Base-by-base conservation (phyloP, 2,888 invertebrate species). In the Melanostoma scalare region DNA sequence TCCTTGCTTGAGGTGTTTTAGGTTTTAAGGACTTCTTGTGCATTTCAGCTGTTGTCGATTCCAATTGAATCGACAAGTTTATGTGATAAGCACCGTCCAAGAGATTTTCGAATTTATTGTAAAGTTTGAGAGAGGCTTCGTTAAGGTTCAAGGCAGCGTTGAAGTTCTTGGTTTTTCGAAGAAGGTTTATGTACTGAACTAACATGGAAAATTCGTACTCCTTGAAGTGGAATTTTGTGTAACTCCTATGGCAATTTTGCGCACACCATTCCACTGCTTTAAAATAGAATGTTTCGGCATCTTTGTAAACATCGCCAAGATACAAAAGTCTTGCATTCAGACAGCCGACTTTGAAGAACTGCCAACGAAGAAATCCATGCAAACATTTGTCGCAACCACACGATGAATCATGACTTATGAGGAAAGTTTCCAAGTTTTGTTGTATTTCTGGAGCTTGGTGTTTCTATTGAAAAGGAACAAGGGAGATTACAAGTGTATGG, bases 301-400 rank as follows among this genome's bases (percentile, higher is more conserved):
- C 87, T 0, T 85, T 87, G 53, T 87, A 86, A 8, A 89, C 86
- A 2, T 88, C 86, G 31, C 87, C 87, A 1, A 91, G 86, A 6
- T 88, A 90, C 52, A 87, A 72, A 1, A 89, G 86, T 3, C 90
- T 88, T 0, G 90, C 90, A 85, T 88, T 87, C 0, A 90, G 85
- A 36, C 89, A 89, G 6, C 90, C 90, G 6, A 89, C 85, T 35
- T 87, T 77, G 3, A 90, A 89, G 10, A 86, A 87, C 9, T 87
- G 85, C 87, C 89, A 88, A 69, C 87, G 86, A 35, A 90, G 75
- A 8, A 80, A 74, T 42, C 63, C 38, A 60, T 82, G 84, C 38
- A 77, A 58, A 46, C 87, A 87, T 5, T 76, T 75, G 3, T 79
- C 73, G 33, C 87, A 87, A n/a, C 10, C 46, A 30, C 86, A 86